Conservation (phyloP, 2,888 invertebrate species). For the Drosophila austrosaltans region DNA sequence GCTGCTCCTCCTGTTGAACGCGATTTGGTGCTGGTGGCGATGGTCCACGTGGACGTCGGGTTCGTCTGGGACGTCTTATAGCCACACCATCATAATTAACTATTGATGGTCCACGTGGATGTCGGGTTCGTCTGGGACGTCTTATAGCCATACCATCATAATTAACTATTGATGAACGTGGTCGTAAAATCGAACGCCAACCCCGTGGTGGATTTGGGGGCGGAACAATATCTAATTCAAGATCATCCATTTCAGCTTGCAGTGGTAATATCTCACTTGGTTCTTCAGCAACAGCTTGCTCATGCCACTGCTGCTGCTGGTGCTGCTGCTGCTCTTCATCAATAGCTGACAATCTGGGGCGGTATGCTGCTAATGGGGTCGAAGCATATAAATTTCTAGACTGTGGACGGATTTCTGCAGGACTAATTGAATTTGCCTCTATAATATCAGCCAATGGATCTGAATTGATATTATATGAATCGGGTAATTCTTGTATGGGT, state of each 20-base stretch:
- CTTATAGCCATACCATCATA: conserved; percentile 16
- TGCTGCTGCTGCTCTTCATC: conserved; percentile 48
- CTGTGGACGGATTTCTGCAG: background rate
- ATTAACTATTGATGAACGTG: conserved; percentile 21
- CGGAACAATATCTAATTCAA: background rate
- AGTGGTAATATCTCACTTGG: conserved; percentile 18
- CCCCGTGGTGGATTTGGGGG: conserved; percentile 27
- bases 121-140: conserved; percentile 1
- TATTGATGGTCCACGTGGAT: background rate
- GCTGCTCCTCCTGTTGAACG: background rate
- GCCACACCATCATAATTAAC: conserved; percentile 20
- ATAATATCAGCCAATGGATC: no score
- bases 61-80: background rate
- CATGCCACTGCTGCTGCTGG: conserved; percentile 4
- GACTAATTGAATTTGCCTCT: background rate
- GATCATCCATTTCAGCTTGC: background rate
- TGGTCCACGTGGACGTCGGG: background rate
- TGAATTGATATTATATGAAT: no score
- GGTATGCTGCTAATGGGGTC: conserved; percentile 43
- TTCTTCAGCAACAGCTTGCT: conserved; percentile 25
- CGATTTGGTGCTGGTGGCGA: background rate
- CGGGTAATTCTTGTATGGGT: no score
- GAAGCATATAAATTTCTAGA: conserved; percentile 5
- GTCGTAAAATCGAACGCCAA: conserved; percentile 46
- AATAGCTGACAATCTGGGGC: conserved; percentile 43